Evolutionary conservation across 2,888 invertebrate species (phyloP).

Genomic region (Alcis repandata): DNA sequence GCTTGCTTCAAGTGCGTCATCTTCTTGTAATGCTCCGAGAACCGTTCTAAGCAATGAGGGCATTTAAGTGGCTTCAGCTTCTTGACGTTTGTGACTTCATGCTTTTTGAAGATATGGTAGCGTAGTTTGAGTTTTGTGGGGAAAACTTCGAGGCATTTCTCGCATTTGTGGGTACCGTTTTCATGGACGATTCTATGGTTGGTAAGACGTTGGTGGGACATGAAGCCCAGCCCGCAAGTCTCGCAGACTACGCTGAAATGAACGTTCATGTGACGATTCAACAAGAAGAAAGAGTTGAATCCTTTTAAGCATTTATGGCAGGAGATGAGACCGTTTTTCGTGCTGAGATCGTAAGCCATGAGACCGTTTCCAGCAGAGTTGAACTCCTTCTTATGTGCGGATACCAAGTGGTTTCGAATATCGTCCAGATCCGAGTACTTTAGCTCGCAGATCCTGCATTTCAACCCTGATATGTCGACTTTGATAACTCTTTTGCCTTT

Average conservation of each 20-base stretch:
- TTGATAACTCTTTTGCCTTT: constrained; percentile 81
- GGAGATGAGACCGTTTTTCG: constrained; percentile 66
- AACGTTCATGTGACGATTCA: constrained; percentile 80
- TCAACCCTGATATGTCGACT: constrained; percentile 76
- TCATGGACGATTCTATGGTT: constrained; percentile 78
- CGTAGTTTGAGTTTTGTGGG: constrained; percentile 75
- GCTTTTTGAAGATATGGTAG: constrained; percentile 76
- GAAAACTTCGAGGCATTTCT: constrained; percentile 74
- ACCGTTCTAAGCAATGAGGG: constrained; percentile 78
- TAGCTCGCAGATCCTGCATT: constrained; percentile 75
- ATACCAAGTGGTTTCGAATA: constrained; percentile 68
- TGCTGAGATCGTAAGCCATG: constrained; percentile 74
- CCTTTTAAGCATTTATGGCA: constrained; percentile 76
- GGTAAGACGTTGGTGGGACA: constrained; percentile 76
- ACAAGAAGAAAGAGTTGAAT: constrained; percentile 76
- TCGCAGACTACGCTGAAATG: constrained; percentile 81
- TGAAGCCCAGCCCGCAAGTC: constrained; percentile 79
- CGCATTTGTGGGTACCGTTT: constrained; percentile 74
- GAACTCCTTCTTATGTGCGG: constrained; percentile 74
- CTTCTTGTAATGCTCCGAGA: constrained; percentile 78
- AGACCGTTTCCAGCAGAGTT: constrained; percentile 78
- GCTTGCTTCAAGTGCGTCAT: constrained; percentile 79
- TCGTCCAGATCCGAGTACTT: constrained; percentile 75
- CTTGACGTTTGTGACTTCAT: constrained; percentile 72
- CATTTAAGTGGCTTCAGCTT: constrained; percentile 77